Evolutionary conservation across 2,113 vertebrate genomes (phyloP).

Genomic region (Alligator mississippiensis): DNA sequence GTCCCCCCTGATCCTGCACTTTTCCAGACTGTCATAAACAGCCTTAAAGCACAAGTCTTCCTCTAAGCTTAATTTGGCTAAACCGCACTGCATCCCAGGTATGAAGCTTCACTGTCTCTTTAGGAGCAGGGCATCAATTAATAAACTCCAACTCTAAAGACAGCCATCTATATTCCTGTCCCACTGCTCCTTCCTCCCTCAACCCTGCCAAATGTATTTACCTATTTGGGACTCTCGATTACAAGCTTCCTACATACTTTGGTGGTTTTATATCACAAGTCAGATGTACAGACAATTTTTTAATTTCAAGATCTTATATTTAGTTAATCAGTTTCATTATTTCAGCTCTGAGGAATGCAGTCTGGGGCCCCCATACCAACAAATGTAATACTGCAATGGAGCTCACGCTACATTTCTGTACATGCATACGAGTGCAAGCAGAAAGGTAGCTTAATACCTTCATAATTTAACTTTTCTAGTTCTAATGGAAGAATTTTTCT

Average conservation of each 20-base stretch:
- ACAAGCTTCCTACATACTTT: too few species aligned
- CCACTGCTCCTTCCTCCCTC: too few species aligned
- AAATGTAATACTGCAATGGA: not conserved
- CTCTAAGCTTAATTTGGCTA: not conserved
- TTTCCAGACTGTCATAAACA: not conserved
- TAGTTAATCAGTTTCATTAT: not conserved
- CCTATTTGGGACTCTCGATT: not conserved
- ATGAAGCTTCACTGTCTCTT: not conserved
- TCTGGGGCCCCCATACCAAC: not conserved
- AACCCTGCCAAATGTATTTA: not conserved
- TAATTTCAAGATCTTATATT: not conserved
- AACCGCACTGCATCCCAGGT: not conserved
- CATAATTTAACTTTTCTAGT: not conserved
- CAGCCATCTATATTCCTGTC: not conserved
- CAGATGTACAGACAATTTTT: not conserved
- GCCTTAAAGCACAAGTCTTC: not conserved
- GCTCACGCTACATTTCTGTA: conserved; percentile 32
- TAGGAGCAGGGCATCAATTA: not conserved
- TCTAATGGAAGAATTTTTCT: conserved; percentile 5
- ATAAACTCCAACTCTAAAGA: not conserved
- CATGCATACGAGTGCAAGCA: not conserved
- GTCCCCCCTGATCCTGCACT: too few species aligned
- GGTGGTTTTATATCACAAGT: not conserved
- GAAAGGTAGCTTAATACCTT: conserved; percentile 7
- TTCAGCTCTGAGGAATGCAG: not conserved